Evolutionary conservation across 2,113 vertebrate genomes (phyloP).

Genomic region (Austrofundulus limnaeus): DNA sequence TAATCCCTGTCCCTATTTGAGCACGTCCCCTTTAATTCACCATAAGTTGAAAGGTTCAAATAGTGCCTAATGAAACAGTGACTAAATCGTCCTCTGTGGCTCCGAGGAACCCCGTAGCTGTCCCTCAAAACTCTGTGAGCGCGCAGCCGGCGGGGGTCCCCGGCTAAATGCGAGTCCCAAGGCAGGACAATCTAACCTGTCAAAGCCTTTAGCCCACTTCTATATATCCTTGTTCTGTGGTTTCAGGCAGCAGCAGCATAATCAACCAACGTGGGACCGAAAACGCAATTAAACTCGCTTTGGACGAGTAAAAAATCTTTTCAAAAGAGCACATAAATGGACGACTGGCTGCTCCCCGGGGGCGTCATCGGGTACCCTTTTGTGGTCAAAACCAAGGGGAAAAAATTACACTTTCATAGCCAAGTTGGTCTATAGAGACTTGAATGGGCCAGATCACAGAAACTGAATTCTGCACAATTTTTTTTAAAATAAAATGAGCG

Average conservation of each 20-base stretch:
- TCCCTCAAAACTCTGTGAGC: constrained; percentile 82
- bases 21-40: constrained; percentile 92
- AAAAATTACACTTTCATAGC: constrained; percentile 56
- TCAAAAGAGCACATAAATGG: constrained; percentile 75
- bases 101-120: constrained; percentile 83
- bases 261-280: constrained; percentile 83
- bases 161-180: constrained; percentile 75
- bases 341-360: constrained; percentile 66
- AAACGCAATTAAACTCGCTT: constrained; percentile 86
- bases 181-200: constrained; percentile 81
- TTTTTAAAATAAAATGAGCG: constrained; percentile 15
- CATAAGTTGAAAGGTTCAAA: constrained; percentile 98
- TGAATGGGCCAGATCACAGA: constrained; percentile 35
- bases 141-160: constrained; percentile 76
- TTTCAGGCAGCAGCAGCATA: constrained; percentile 78
- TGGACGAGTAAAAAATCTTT: constrained; percentile 72
- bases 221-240: constrained; percentile 69
- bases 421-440: constrained; percentile 32
- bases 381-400: constrained; percentile 65
- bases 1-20: constrained; percentile 91
- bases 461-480: constrained; percentile 17
- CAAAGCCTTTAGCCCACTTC: constrained; percentile 78
- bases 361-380: constrained; percentile 70
- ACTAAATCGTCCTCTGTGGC: constrained; percentile 86
- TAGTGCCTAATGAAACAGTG: constrained; percentile 98